phyloP scores from a whole-genome alignment of 2,113 vertebrate genomes.

The Vombatus ursinus region DNA sequence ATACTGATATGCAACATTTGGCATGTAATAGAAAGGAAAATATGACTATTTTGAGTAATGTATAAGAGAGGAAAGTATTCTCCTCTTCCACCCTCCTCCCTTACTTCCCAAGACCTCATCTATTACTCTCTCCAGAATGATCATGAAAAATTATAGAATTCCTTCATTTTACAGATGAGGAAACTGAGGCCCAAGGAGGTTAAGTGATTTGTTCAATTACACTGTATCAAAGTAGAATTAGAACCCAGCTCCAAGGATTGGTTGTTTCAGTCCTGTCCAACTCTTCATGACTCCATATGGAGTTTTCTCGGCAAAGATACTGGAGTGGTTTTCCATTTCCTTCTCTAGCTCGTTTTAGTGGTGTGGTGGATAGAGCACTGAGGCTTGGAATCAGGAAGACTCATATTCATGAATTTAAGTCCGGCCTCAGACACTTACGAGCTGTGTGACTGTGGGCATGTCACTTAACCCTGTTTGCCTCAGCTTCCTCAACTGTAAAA shows the following conservation, averaged over 20 bases:
- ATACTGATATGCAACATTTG: not conserved
- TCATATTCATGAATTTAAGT: not conserved
- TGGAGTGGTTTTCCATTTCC: not conserved
- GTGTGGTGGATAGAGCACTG: not conserved
- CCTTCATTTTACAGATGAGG: not conserved
- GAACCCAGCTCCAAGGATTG: not conserved
- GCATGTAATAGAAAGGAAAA: slow-evolving; percentile 17
- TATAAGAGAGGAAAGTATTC: not conserved
- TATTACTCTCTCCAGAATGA: not conserved
- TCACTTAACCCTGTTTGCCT: not conserved
- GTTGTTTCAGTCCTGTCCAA: not conserved
- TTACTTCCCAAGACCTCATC: not conserved
- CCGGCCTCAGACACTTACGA: not conserved
- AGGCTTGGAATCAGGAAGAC: not conserved
- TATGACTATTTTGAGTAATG: not conserved
- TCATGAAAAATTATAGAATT: not conserved
- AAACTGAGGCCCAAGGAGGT: not conserved
- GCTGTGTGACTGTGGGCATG: not conserved
- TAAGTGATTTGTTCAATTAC: not conserved
- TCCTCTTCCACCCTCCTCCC: not conserved
- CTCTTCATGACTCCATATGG: not conserved
- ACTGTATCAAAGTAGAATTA: not conserved
- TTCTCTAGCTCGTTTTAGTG: not conserved
- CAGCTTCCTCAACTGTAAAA: not conserved
- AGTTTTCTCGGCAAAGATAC: not conserved